These are phyloP conservation scores for Beris chalybata DNA, from an alignment of 2,888 invertebrate species.

Conservation along the genomic window DNA sequence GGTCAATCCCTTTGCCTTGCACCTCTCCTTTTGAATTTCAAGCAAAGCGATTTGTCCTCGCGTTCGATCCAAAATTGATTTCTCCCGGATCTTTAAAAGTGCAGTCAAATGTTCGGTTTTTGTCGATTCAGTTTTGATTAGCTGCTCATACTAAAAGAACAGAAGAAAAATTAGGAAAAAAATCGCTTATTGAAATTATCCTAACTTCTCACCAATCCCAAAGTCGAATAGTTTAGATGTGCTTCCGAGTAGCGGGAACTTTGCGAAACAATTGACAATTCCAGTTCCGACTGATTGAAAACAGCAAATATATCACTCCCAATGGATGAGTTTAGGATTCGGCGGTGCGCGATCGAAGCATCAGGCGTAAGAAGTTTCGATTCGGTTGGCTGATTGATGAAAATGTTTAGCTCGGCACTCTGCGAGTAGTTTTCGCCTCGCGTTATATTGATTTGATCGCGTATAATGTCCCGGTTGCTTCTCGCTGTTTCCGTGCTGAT, in stretches of 20 bases:
- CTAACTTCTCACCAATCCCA: constrained; percentile 45
- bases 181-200: background rate
- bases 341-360: constrained; percentile 9
- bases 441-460: constrained; percentile 43
- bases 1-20: constrained; percentile 61
- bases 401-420: background rate
- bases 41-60: constrained; percentile 66
- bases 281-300: constrained; percentile 46
- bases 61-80: constrained; percentile 67
- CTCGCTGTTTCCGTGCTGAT: background rate
- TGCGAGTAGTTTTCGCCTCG: constrained; percentile 41
- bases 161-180: background rate
- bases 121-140: constrained; percentile 69
- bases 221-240: constrained; percentile 47
- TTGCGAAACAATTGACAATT: constrained; percentile 41
- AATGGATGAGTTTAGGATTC: constrained; percentile 34
- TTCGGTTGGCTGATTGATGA: constrained; percentile 37
- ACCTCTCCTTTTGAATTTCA: constrained; percentile 66
- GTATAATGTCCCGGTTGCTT: constrained; percentile 36
- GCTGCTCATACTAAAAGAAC: constrained; percentile 59
- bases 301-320: constrained; percentile 45
- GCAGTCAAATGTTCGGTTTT: constrained; percentile 67
- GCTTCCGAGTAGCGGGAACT: constrained; percentile 45
- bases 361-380: background rate
- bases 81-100: constrained; percentile 67